Conservation (phyloP, 1,140 invertebrate species). For the Chymomyza costata region DNA sequence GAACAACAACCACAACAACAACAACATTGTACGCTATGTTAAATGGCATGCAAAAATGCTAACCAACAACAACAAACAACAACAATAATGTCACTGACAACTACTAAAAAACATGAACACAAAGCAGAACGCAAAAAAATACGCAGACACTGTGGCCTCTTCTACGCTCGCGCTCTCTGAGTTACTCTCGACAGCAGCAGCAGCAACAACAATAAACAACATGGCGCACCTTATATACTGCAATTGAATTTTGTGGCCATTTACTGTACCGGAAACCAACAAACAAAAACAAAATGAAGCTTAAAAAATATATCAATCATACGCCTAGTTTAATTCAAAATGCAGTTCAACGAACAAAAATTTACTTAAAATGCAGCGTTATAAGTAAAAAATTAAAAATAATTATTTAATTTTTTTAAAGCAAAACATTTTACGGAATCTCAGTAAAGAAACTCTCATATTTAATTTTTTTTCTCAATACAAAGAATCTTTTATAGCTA, state of each 20-base stretch:
- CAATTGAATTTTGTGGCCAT: slow-evolving; percentile 66
- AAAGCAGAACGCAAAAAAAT: not conserved
- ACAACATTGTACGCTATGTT: slow-evolving; percentile 16
- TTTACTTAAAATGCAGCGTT: slow-evolving; percentile 31
- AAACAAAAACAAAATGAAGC: slow-evolving; percentile 45
- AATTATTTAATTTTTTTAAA: slow-evolving; percentile 1
- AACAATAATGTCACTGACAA: slow-evolving; percentile 29
- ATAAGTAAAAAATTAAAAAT: no score
- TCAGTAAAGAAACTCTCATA: slow-evolving; percentile 48
- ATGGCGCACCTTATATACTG: no score
- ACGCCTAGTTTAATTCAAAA: slow-evolving; percentile 50
- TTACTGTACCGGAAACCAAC: slow-evolving; percentile 41
- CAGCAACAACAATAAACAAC: slow-evolving; percentile 5
- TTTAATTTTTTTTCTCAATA: slow-evolving; percentile 27
- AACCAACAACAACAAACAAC: slow-evolving; percentile 25
- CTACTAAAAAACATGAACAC: slow-evolving; percentile 16
- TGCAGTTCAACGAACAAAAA: slow-evolving; percentile 37
- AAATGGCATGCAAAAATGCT: slow-evolving; percentile 17
- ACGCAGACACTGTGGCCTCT: slow-evolving; percentile 13
- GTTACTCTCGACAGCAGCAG: slow-evolving; percentile 8
- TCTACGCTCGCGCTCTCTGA: slow-evolving; percentile 24
- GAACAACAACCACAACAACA: slow-evolving; percentile 19
- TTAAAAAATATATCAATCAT: slow-evolving; percentile 52
- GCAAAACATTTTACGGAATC: slow-evolving; percentile 50
- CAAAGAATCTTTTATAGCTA: slow-evolving; percentile 50